phyloP scores from a whole-genome alignment of 2,888 invertebrate species.

The Eupeodes luniger region DNA sequence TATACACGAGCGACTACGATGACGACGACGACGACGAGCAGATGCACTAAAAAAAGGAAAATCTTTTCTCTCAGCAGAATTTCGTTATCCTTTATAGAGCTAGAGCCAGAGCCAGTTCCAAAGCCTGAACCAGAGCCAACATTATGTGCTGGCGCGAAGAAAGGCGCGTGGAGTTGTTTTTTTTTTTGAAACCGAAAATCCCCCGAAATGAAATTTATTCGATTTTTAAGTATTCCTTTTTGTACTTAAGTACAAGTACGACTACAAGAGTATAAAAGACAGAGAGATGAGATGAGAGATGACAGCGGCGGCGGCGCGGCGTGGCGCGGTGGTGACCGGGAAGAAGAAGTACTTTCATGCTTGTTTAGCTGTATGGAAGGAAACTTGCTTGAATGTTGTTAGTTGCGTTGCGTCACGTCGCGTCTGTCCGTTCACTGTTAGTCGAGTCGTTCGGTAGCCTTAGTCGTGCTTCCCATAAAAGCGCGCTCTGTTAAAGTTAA shows the following conservation, averaged over 20 bases:
- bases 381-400: conserved; percentile 30
- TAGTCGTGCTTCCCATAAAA: conserved; percentile 39
- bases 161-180: conserved; percentile 30
- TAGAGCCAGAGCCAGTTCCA: too few species aligned
- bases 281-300: conserved; percentile 1
- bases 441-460: neutral
- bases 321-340: too few species aligned
- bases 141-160: conserved; percentile 23
- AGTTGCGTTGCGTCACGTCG: conserved; percentile 10
- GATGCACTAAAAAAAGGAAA: conserved; percentile 37
- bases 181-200: conserved; percentile 57
- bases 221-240: conserved; percentile 72
- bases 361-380: conserved; percentile 49
- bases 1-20: neutral
- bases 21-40: neutral
- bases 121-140: neutral
- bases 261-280: neutral
- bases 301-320: too few species aligned
- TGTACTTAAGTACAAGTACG: neutral
- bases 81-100: conserved; percentile 18
- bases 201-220: conserved; percentile 71
- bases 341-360: conserved; percentile 49
- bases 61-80: conserved; percentile 68
- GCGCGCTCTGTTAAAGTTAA: conserved; percentile 54
- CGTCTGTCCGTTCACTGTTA: too few species aligned